Evolutionary conservation across 1,140 invertebrate genomes (phyloP), one percentile per base, ranked within the genome.

Genomic region (Drosophila baimaii): DNA sequence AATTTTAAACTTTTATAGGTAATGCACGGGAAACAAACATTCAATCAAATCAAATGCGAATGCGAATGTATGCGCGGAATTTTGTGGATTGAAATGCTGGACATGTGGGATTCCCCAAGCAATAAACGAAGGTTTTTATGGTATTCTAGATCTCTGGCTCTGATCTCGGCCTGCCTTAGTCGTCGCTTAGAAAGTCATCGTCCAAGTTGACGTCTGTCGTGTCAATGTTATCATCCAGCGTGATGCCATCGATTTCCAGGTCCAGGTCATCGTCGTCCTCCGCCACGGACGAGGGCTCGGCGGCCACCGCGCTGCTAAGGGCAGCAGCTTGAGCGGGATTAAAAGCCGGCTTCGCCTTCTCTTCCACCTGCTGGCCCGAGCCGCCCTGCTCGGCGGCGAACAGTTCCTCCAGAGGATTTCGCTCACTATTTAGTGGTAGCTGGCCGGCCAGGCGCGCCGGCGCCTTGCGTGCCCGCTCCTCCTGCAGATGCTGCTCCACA

Each of bases 371-470:
- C 35, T 79, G 76, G 12, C 46, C 68, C 15, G 59, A 63, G n/a
- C 77, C 68, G 33, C 74, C 77, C 17, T 81, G 77, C 44, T 91
- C 79, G 8, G 51, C 57, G 8, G 71, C 71, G 55, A 84, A 92
- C 94, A 97, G 95, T 91, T 97, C 97, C 66, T 95, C 95, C 5
- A 96, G 82, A 1, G 95, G 93, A 79, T 96, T 95, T 41, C 97
- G 93, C 44, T 97, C 95, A 61, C 93, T 92, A 88, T 96, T 97
- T 23, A 94, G 90, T 93, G 96, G 92, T 7, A 94, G 91, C 73
- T 83, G 91, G 0, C 91, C 81, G 54, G 94, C 95, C 9, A 92
- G 77, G 17, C 90, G 89, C 2, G 95, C 95, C 1, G 95, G 94
- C 29, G 94, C 55, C 33, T 86, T 91, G 25, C 92, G 89, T 12